These are phyloP conservation scores for Pyrocephalus nanus DNA, from an alignment of 2,797 vertebrate genomes.

Conservation along the genomic window DNA sequence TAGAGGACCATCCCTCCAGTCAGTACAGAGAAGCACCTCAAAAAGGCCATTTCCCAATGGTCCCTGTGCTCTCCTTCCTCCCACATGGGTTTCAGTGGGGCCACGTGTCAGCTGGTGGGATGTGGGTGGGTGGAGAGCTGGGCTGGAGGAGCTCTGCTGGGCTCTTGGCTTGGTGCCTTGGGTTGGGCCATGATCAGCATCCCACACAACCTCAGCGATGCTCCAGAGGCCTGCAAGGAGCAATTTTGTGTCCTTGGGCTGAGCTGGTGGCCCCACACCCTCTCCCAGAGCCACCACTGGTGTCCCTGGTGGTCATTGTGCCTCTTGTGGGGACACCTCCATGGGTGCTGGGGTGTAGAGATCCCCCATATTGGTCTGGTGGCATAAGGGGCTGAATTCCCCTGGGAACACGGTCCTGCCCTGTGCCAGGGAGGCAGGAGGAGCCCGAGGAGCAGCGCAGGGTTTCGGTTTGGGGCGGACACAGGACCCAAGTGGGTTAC, in stretches of 20 bases:
- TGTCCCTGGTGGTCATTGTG: background rate
- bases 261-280: background rate
- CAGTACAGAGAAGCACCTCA: background rate
- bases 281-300: fast-evolving
- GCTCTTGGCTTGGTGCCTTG: background rate
- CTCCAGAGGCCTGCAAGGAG: background rate
- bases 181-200: background rate
- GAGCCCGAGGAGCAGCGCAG: background rate
- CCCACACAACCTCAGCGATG: fast-evolving
- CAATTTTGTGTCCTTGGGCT: fast-evolving
- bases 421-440: background rate
- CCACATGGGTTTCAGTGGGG: fast-evolving
- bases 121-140: fast-evolving
- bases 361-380: too few relatives aligned
- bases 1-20: background rate
- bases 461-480: background rate
- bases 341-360: fast-evolving
- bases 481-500: background rate
- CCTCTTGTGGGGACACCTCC: fast-evolving
- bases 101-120: fast-evolving
- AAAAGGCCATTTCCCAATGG: background rate
- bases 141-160: background rate
- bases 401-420: background rate
- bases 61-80: background rate
- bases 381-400: background rate